Base-by-base conservation (phyloP, 2,797 vertebrate genomes). In the Anguilla megastoma region DNA sequence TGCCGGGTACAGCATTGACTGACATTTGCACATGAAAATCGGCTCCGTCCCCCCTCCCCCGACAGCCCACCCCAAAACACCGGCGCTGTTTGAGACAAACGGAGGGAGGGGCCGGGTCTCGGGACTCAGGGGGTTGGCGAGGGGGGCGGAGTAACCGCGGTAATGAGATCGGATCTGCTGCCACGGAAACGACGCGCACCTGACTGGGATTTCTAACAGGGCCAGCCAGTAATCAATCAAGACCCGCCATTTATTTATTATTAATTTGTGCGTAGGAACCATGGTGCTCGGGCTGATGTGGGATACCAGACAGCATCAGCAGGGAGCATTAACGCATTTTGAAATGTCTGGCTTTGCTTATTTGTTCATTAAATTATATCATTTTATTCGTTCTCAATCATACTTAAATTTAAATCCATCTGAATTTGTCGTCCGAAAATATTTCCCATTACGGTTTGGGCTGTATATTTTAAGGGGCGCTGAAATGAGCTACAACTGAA, bases 1-100 rank as follows among this genome's bases (percentile, higher is more conserved):
- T 66, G 45, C 71, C 58, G 66, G 30, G 69, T 85, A 69, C 83
- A 45, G 84, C 41, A 76, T 52, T 88, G 87, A 88, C 50, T 88
- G 87, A 80, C 84, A 88, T 85, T 88, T 85, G 87, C 87, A 88
- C 87, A 88, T 88, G 69, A 88, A 88, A 80, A 88, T 85, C 14
- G 63, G 27, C 80, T 85, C 48, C 60, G 33, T 30, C 16, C 60
- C 82, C 60, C 82, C 36, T 3, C 74, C 74, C 74, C 33, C 74
- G 4, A 41, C 30, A 79, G 36, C 74, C 74, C 36, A 36, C 71
- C 30, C 87, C 56, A 85, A 71, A 85, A 50, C 87, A 74, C 58
- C 60, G 36, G 21, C 16, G 48, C 87, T 54, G 48, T 54, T 87
- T 56, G 84, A 84, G 87, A 74, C 84, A 69, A 87, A 90, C 41